Evolutionary conservation across 35 echinoderm and acorn worm species (phyloP).

Genomic region (Apostichopus parvimensis): DNA sequence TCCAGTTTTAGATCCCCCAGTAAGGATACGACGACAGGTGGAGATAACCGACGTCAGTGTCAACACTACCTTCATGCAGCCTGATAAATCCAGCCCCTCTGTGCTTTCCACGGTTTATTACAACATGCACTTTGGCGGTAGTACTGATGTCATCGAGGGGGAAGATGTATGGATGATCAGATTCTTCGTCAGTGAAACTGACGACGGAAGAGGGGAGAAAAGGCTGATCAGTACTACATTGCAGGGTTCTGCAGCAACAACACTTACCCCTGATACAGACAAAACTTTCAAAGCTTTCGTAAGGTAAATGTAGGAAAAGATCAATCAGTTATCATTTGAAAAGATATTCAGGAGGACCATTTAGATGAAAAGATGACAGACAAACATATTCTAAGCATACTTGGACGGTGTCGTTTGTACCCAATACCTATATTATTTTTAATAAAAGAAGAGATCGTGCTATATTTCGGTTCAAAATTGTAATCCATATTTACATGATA

Average conservation of each 20-base stretch:
- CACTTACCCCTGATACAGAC: neutral
- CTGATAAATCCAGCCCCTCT: neutral
- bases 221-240: neutral
- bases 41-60: neutral
- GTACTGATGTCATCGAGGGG: neutral
- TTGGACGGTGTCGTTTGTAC: neutral
- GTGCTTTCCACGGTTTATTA: neutral
- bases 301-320: neutral
- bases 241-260: neutral
- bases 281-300: neutral
- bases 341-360: too few species aligned
- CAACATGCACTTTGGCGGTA: neutral
- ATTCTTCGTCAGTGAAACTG: neutral
- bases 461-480: too few species aligned
- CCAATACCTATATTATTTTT: neutral
- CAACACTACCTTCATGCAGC: neutral
- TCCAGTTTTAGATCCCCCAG: too few species aligned
- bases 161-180: conserved; percentile 14
- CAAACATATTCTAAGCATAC: neutral
- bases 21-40: neutral
- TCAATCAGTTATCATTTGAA: too few species aligned
- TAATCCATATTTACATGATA: too few species aligned
- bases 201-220: neutral
- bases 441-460: too few species aligned
- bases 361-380: too few species aligned